Evolutionary conservation across 2,113 vertebrate genomes (phyloP), one percentile per base, ranked within the genome.

Genomic region (Smithornis capensis): DNA sequence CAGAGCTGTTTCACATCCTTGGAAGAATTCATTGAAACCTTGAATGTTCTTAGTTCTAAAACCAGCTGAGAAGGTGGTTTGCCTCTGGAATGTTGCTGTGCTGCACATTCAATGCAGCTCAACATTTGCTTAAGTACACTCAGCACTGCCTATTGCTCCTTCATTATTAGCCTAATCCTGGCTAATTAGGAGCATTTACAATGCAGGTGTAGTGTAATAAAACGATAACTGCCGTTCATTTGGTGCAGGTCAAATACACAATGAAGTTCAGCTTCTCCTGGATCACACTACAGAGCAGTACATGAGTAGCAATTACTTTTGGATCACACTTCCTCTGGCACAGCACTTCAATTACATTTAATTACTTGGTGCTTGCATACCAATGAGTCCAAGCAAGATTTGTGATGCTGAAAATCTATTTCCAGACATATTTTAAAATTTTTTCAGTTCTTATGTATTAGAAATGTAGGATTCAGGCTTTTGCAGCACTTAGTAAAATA

Each of bases 291-390:
- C 47, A 53, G 70, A 87, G 81, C 65, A 79, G 35, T 77, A 64
- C 77, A 82, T 4, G 8, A 94, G 75, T 7, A 92, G 87, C 77
- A 91, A 86, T 96, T 64, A 80, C 40, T 55, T 63, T 37, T 78
- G 90, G 78, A 89, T 86, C 94, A 73, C 68, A 70, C 93, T 87
- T 96, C 71, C 56, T 57, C 85, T 95, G 69, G 83, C 81, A 75
- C 25, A 55, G 52, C 7, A 50, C 64, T 78, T 69, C 49, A 86
- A n/a, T 88, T 86, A 55, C 68, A 86, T 87, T 83, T 89, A 85
- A 96, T 94, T 93, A 85, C 21, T 24, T 75, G 67, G 67, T 83
- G 68, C 56, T 65, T 86, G 60, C 82, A 88, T 80, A 75, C 38
- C 59, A 92, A 78, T 89, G 85, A 92, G 49, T 55, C 4, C 0